phyloP scores from a whole-genome alignment of 2,113 vertebrate genomes.

The Shinisaurus crocodilurus region DNA sequence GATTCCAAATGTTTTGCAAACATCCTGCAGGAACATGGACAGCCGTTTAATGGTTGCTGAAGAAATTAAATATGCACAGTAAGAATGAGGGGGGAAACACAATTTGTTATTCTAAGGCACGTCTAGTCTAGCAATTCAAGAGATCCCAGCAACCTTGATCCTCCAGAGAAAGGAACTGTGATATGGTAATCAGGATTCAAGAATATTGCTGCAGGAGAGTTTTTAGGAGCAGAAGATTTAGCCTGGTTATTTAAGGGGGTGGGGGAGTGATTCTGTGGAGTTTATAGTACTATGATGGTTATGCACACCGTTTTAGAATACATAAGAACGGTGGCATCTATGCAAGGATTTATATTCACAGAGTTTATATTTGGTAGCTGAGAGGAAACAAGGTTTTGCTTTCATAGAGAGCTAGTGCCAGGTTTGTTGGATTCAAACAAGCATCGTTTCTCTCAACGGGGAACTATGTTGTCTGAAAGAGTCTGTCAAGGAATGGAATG shows the following conservation, averaged over 20 bases:
- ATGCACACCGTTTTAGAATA: slow-evolving; percentile 7
- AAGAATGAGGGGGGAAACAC: not conserved
- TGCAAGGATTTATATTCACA: slow-evolving; percentile 1
- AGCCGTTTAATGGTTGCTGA: not conserved
- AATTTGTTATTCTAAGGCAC: slow-evolving; percentile 38
- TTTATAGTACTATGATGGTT: not conserved
- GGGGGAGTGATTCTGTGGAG: not conserved
- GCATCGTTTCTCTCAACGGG: not conserved
- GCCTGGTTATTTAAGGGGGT: not conserved
- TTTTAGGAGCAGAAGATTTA: slow-evolving; percentile 8
- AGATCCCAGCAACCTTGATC: slow-evolving; percentile 20
- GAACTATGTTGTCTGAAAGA: not conserved
- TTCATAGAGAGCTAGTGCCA: not conserved
- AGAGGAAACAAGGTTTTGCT: not conserved
- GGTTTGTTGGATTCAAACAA: not conserved
- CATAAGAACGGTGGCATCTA: fast-evolving
- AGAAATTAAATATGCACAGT: not conserved
- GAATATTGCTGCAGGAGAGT: not conserved
- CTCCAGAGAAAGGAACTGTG: not conserved
- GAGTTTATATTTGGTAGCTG: fast-evolving
- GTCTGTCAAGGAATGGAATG: not conserved
- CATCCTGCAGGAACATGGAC: slow-evolving; percentile 2
- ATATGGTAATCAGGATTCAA: slow-evolving; percentile 18
- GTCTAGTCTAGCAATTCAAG: fast-evolving
- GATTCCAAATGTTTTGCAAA: not conserved